Percentiles rank a stretch among this genome's conserved stretches.
These are phyloP conservation scores for Phthorimaea operculella DNA, from an alignment of 1,140 invertebrate genomes.

Conservation along the genomic window DNA sequence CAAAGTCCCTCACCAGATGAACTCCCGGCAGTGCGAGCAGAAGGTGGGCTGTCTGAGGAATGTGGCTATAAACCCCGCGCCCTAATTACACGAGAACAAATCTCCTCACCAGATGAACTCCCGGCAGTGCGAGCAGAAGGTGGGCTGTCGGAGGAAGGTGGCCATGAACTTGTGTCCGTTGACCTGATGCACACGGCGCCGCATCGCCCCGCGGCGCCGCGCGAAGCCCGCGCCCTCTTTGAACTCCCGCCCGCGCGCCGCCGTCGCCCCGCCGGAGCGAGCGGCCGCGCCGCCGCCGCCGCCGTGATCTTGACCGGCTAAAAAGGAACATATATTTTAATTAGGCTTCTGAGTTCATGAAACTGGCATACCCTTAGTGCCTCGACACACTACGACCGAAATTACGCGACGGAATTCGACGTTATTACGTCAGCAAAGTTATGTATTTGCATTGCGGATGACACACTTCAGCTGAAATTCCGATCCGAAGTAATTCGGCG, in stretches of 20 bases:
- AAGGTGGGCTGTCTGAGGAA: constrained; percentile 92
- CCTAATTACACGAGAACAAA: no score
- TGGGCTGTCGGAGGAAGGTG: constrained; percentile 97
- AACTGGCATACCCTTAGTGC: no score
- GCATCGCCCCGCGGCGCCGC: constrained; percentile 92
- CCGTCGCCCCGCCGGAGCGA: constrained; percentile 13
- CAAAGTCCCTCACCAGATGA: constrained; percentile 60
- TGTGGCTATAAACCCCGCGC: no score
- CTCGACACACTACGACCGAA: no score
- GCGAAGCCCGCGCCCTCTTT: constrained; percentile 95
- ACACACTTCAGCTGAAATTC: no score
- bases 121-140: constrained; percentile 97
- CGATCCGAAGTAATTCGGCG: no score
- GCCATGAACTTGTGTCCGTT: constrained; percentile 99
- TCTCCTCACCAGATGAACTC: constrained; percentile 76
- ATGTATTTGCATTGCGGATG: no score
- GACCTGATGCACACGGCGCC: constrained; percentile 94
- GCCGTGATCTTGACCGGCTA: no score
- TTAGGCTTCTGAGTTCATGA: no score
- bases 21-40: constrained; percentile 44
- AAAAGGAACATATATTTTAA: no score
- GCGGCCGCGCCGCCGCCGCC: neutral
- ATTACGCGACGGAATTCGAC: no score
- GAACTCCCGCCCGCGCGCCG: constrained; percentile 78
- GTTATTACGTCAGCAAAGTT: no score